phyloP scores from a whole-genome alignment of 2,888 invertebrate species.

The Cephus spinipes region DNA sequence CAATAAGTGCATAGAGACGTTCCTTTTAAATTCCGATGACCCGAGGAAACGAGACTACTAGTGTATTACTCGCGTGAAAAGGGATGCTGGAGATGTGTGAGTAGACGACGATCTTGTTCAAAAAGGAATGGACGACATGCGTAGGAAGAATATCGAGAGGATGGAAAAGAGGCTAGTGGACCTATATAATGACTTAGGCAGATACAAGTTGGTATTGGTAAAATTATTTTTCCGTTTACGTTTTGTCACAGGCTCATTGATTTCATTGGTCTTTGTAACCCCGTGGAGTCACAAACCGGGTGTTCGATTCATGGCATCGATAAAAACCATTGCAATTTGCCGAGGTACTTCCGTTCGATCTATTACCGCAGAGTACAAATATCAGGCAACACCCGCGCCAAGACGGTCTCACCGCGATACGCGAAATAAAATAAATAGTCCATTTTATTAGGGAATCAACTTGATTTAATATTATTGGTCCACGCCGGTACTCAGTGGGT shows the following conservation, averaged over 20 bases:
- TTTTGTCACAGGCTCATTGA: neutral
- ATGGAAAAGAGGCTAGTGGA: neutral
- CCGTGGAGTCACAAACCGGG: neutral
- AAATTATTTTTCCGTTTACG: neutral
- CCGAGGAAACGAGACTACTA: no score
- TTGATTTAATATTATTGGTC: conserved; percentile 18
- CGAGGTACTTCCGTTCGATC: conserved; percentile 14
- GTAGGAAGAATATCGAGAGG: neutral
- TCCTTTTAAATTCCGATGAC: no score
- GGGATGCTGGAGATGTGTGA: neutral
- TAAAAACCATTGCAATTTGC: conserved; percentile 24
- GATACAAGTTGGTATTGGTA: neutral
- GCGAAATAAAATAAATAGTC: conserved; percentile 24
- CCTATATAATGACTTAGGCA: neutral
- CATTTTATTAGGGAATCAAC: conserved; percentile 29
- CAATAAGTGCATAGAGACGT: neutral
- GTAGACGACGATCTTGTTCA: neutral
- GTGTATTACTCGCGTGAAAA: neutral
- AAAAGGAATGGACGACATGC: neutral
- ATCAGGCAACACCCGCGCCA: neutral
- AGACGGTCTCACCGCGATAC: conserved; percentile 4
- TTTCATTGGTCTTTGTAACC: neutral
- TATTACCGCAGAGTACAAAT: conserved; percentile 16
- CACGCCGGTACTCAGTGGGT: neutral
- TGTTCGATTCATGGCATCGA: conserved; percentile 20